These are phyloP conservation scores for Pseudorectes ferrugineus DNA, from an alignment of 2,113 vertebrate genomes.

Conservation along the genomic window DNA sequence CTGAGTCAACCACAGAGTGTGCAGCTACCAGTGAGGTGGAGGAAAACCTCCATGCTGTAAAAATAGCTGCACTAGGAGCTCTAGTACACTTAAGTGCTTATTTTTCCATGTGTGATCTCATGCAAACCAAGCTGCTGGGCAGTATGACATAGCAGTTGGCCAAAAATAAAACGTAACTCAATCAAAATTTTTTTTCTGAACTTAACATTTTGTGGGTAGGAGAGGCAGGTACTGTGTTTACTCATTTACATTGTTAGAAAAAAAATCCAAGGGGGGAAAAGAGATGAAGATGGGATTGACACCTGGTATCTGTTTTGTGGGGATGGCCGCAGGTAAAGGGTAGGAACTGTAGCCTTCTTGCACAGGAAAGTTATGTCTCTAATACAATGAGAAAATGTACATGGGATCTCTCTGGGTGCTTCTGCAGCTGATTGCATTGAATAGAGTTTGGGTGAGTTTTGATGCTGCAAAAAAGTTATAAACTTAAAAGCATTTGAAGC, in stretches of 20 bases:
- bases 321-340: not conserved
- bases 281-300: not conserved
- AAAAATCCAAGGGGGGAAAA: not conserved
- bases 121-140: conserved; percentile 39
- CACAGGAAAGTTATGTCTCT: not conserved
- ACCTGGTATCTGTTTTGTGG: not conserved
- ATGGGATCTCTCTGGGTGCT: not conserved
- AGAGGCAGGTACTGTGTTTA: not conserved
- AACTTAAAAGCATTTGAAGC: not conserved
- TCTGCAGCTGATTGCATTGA: not conserved
- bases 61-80: conserved; percentile 16
- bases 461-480: not conserved
- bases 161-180: conserved; percentile 20
- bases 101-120: conserved; percentile 61
- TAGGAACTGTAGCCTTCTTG: not conserved
- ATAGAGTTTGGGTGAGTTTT: not conserved
- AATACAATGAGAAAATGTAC: not conserved
- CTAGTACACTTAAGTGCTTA: conserved; percentile 35
- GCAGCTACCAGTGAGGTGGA: not conserved
- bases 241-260: not conserved
- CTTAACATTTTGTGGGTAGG: not conserved
- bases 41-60: conserved; percentile 19
- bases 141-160: conserved; percentile 33
- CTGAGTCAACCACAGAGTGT: conserved; percentile 27
- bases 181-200: not conserved